These are phyloP conservation scores for Galerucella calmariensis DNA, from an alignment of 2,888 invertebrate species.

Conservation along the genomic window DNA sequence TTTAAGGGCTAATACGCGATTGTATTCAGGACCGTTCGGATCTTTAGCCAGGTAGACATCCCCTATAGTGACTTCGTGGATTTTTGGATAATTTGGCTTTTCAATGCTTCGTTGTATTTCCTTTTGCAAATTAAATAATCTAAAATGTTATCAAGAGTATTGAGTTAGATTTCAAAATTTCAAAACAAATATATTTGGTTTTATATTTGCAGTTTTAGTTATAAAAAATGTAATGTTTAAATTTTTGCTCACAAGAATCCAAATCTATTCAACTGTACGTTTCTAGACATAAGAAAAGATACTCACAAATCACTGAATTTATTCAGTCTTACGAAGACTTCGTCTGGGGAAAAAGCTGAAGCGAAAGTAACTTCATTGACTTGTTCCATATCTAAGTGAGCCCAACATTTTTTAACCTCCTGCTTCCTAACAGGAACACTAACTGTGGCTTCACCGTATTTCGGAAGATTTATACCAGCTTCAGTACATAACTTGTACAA, in stretches of 20 bases:
- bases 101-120: conserved; percentile 46
- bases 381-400: conserved; percentile 64
- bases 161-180: no score
- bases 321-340: conserved; percentile 67
- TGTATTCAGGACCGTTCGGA: conserved; percentile 64
- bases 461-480: conserved; percentile 57
- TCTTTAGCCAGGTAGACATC: conserved; percentile 68
- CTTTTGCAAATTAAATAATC: conserved; percentile 47
- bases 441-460: conserved; percentile 44
- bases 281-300: not conserved
- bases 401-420: conserved; percentile 63
- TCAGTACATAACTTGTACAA: conserved; percentile 66
- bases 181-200: no score
- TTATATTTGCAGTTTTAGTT: no score
- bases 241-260: no score
- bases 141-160: conserved; percentile 27
- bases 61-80: conserved; percentile 58
- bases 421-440: conserved; percentile 9
- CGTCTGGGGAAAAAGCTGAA: conserved; percentile 64
- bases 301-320: conserved; percentile 65
- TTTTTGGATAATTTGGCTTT: conserved; percentile 52
- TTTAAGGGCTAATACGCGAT: conserved; percentile 66
- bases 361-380: conserved; percentile 65
- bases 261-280: no score
- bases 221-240: no score